These are phyloP conservation scores for Cavia aperea DNA, from an alignment of 2,113 vertebrate genomes.

Conservation along the genomic window DNA sequence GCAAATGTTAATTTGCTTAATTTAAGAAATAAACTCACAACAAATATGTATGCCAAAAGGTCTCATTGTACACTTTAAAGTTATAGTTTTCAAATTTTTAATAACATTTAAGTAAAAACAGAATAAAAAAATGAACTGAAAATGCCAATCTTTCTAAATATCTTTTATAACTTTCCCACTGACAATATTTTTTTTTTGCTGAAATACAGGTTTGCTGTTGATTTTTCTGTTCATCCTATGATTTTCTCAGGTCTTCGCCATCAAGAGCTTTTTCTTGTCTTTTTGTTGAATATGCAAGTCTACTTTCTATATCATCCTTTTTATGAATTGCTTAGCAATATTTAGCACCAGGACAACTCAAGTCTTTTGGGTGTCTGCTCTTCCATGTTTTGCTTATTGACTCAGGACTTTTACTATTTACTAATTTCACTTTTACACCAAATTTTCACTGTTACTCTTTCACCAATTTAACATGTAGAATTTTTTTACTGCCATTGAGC, in stretches of 20 bases:
- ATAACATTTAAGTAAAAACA: not conserved
- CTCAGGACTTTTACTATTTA: not conserved
- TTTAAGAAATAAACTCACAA: not conserved
- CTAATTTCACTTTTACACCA: not conserved
- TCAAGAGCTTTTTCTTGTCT: not conserved
- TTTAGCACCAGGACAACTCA: not conserved
- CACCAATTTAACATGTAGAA: not conserved
- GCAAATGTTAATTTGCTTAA: not conserved
- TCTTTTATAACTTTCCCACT: not conserved
- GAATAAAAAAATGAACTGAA: not conserved
- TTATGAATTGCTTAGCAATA: not conserved
- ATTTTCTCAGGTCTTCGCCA: not conserved
- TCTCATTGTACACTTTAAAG: not conserved
- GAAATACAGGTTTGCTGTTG: not conserved
- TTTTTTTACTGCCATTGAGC: not conserved
- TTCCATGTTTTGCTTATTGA: not conserved
- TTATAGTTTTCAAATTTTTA: not conserved
- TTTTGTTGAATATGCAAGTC: too few species aligned
- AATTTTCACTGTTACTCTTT: not conserved
- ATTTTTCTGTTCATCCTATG: not conserved
- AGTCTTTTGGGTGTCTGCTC: not conserved
- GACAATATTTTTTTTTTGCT: not conserved
- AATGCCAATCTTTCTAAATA: not conserved
- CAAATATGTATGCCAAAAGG: not conserved
- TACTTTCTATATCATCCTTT: not conserved